phyloP scores from a whole-genome alignment of 2,113 vertebrate genomes.

The Rynchops niger region DNA sequence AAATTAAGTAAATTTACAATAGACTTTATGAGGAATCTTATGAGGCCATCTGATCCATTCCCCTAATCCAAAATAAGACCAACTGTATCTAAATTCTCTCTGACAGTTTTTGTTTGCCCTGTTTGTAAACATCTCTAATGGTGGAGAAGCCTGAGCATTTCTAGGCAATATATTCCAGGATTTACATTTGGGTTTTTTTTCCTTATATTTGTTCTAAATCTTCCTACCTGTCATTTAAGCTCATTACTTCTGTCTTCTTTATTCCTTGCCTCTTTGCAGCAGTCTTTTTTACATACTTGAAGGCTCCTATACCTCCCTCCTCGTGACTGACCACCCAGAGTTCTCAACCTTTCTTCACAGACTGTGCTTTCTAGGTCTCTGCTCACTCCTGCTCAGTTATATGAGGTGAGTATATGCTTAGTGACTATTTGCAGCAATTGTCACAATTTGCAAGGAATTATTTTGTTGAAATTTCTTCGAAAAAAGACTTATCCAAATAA shows the following conservation, averaged over 20 bases:
- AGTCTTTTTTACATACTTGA: neutral
- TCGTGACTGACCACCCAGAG: neutral
- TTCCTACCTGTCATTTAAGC: neutral
- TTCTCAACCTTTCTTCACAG: neutral
- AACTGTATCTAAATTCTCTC: neutral
- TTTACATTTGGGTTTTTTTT: neutral
- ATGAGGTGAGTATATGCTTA: neutral
- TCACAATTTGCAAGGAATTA: neutral
- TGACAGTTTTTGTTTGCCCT: neutral
- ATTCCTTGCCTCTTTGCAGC: neutral
- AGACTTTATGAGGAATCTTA: neutral
- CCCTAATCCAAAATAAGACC: neutral
- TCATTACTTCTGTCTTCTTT: neutral
- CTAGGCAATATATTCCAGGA: neutral
- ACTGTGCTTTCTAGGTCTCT: neutral
- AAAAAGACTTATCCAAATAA: neutral
- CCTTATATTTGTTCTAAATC: neutral
- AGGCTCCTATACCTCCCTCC: neutral
- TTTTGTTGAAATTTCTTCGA: neutral
- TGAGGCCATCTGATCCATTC: neutral
- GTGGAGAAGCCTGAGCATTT: neutral
- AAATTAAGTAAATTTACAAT: neutral
- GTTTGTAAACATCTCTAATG: neutral
- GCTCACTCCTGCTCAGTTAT: neutral
- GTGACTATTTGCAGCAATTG: neutral